Conservation (phyloP, 2,888 invertebrate species). For the Syritta pipiens region DNA sequence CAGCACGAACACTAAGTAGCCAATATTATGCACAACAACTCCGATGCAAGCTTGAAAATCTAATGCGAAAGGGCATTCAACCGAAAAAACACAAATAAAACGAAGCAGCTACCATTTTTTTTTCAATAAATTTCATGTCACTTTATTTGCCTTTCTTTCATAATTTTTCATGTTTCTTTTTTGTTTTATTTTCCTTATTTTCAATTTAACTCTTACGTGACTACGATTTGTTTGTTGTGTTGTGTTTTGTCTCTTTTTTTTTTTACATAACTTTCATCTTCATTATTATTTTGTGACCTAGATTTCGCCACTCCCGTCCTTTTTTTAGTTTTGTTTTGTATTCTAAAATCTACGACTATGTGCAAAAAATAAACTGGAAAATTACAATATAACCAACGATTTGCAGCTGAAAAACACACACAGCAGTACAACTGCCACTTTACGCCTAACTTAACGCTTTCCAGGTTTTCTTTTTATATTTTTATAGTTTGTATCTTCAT, state of each 20-base stretch:
- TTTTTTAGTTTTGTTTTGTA: constrained; percentile 20
- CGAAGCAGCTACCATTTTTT: no score
- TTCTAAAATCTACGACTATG: constrained; percentile 63
- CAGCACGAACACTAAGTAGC: no score
- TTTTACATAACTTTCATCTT: constrained; percentile 52
- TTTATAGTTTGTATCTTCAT: constrained; percentile 13
- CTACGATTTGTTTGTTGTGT: constrained; percentile 36
- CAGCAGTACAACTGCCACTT: constrained; percentile 53
- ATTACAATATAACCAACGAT: constrained; percentile 62
- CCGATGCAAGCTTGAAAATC: no score
- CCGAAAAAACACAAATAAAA: not conserved
- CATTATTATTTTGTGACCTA: constrained; percentile 16
- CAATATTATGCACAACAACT: no score
- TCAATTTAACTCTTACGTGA: constrained; percentile 49
- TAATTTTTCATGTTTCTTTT: constrained; percentile 25
- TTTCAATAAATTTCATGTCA: constrained; percentile 38
- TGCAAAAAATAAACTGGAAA: constrained; percentile 67
- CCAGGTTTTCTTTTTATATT: no score
- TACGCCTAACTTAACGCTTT: constrained; percentile 36
- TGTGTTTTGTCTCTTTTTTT: constrained; percentile 15
- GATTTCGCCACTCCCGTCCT: not conserved
- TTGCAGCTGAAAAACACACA: constrained; percentile 43
- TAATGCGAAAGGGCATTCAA: no score
- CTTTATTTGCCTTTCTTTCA: constrained; percentile 47
- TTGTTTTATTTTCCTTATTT: constrained; percentile 15